Conservation (phyloP, 2,888 invertebrate genomes). For the Acleris cristana region DNA sequence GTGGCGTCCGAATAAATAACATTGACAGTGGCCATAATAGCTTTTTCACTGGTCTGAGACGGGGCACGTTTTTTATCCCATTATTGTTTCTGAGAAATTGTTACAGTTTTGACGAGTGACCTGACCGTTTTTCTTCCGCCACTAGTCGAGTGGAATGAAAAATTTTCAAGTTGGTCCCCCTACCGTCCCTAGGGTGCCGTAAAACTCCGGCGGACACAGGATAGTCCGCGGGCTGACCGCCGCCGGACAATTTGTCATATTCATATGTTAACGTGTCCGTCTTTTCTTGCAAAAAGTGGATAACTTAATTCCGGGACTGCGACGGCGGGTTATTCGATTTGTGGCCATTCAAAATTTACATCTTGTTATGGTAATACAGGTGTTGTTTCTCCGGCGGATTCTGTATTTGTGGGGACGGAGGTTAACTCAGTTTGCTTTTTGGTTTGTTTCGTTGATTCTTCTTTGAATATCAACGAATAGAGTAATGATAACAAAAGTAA, state of each 20-base stretch:
- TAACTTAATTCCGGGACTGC: slow-evolving; percentile 76
- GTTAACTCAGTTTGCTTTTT: slow-evolving; percentile 38
- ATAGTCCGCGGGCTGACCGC: slow-evolving; percentile 71
- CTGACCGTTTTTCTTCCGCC: slow-evolving; percentile 78
- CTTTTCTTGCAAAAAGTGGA: slow-evolving; percentile 83
- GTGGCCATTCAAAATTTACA: slow-evolving; percentile 81
- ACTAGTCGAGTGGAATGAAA: slow-evolving; percentile 78
- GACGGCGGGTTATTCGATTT: slow-evolving; percentile 77
- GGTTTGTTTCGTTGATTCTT: slow-evolving; percentile 14
- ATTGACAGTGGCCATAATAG: slow-evolving; percentile 79
- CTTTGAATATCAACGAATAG: background rate
- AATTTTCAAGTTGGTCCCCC: slow-evolving; percentile 82
- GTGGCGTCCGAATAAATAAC: slow-evolving; percentile 79
- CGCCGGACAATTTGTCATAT: slow-evolving; percentile 83
- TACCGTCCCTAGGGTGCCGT: slow-evolving; percentile 77
- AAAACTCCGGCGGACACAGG: slow-evolving; percentile 75
- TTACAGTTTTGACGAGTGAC: slow-evolving; percentile 83
- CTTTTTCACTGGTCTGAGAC: slow-evolving; percentile 69
- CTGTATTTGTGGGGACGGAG: slow-evolving; percentile 44
- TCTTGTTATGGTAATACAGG: slow-evolving; percentile 83
- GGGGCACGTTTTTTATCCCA: slow-evolving; percentile 72
- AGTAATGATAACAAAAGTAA: too few species aligned
- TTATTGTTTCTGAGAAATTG: slow-evolving; percentile 84
- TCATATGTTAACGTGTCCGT: slow-evolving; percentile 83
- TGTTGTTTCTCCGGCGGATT: slow-evolving; percentile 71